Conservation (phyloP, 2,113 vertebrate genomes). For the Passerina amoena region DNA sequence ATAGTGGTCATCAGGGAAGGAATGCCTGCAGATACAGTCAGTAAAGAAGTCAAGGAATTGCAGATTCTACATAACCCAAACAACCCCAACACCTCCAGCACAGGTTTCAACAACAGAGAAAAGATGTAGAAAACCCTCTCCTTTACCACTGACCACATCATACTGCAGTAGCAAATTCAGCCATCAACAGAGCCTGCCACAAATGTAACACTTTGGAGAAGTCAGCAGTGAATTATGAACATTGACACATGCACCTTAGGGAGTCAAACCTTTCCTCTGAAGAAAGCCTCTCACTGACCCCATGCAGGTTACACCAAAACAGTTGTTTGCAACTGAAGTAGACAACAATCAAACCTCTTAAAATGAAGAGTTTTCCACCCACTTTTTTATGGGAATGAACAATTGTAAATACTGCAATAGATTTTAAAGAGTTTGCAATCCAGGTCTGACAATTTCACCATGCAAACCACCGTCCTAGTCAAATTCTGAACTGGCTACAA, state of each 20-base stretch:
- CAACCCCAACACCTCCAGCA: not conserved
- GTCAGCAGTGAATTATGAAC: not conserved
- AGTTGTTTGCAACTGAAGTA: not conserved
- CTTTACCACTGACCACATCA: not conserved
- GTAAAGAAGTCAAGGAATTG: not conserved
- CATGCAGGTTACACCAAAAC: not conserved
- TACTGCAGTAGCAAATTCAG: not conserved
- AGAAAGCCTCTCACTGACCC: not conserved
- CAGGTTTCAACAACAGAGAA: not conserved
- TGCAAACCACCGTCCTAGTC: not conserved
- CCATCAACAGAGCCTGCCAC: not conserved
- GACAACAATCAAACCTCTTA: not conserved
- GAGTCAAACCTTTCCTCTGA: not conserved
- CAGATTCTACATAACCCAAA: not conserved
- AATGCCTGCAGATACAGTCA: conserved; percentile 82
- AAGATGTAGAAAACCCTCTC: not conserved
- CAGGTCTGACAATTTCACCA: not conserved
- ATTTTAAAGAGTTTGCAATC: not conserved
- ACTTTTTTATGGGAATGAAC: not conserved
- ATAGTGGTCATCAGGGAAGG: conserved; percentile 96
- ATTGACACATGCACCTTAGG: not conserved
- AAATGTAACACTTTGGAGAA: not conserved
- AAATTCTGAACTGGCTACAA: not conserved
- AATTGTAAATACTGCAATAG: not conserved
- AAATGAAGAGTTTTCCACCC: not conserved